These are phyloP conservation scores for Trachymyrmex septentrionalis DNA, from an alignment of 1,140 invertebrate genomes.

Conservation along the genomic window DNA sequence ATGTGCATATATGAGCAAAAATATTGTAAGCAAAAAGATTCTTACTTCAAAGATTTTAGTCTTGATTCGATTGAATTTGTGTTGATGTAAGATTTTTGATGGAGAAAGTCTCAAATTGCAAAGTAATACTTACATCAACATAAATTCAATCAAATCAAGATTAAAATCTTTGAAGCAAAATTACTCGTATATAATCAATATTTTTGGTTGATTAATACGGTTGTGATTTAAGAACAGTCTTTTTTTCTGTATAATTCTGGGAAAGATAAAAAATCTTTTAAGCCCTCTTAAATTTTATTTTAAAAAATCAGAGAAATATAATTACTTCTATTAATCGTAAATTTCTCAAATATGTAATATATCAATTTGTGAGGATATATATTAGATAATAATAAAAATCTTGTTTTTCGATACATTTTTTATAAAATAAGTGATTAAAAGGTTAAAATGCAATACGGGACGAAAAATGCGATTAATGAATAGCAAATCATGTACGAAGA, in stretches of 20 bases:
- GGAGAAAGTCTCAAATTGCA: too few species aligned
- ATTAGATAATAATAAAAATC: constrained; percentile 15
- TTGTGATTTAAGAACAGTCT: too few species aligned
- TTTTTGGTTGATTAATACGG: too few species aligned
- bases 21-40: too few species aligned
- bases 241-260: neutral
- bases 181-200: too few species aligned
- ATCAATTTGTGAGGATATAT: constrained; percentile 3
- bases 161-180: too few species aligned
- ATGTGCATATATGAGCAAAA: too few species aligned
- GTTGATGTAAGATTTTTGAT: too few species aligned
- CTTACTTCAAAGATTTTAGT: too few species aligned
- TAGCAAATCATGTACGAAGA: constrained; percentile 45
- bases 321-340: neutral
- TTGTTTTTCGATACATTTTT: neutral
- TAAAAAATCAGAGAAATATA: neutral
- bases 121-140: too few species aligned
- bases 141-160: too few species aligned
- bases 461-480: constrained; percentile 59
- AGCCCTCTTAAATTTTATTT: neutral
- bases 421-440: constrained; percentile 4
- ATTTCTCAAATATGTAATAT: neutral
- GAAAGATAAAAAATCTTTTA: neutral
- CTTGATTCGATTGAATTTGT: too few species aligned
- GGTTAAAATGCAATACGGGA: neutral